A percentile compares a stretch with the other conserved stretches of the same genome.
These are phyloP conservation scores for Solenodon paradoxus DNA, from an alignment of 2,113 vertebrate genomes.

Conservation along the genomic window DNA sequence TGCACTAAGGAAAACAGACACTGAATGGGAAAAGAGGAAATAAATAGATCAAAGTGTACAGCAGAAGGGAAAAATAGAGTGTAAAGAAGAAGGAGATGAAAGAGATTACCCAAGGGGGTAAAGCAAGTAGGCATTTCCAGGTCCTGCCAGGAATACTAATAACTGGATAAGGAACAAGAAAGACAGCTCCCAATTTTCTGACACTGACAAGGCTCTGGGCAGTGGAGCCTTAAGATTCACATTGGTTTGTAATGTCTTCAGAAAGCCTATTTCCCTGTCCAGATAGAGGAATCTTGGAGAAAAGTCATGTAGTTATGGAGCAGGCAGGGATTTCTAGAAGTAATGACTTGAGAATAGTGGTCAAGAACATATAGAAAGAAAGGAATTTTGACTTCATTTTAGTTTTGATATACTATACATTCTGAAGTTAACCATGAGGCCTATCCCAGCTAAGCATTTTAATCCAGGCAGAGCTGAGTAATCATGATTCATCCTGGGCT, in stretches of 20 bases:
- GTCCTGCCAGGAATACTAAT: conserved; percentile 49
- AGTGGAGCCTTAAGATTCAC: not conserved
- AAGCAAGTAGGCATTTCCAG: not conserved
- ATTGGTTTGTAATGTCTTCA: not conserved
- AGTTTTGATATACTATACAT: not conserved
- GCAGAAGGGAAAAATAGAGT: not conserved
- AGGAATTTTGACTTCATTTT: not conserved
- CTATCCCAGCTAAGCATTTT: not conserved
- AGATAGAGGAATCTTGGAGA: not conserved
- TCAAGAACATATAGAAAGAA: not conserved
- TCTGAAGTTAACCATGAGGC: not conserved
- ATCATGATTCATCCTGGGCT: not conserved
- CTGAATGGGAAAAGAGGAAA: conserved; percentile 30
- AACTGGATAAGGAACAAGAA: conserved; percentile 12
- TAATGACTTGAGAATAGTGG: not conserved
- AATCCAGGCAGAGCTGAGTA: not conserved
- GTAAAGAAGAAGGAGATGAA: conserved; percentile 35
- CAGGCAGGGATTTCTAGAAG: not conserved
- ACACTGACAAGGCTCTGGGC: not conserved
- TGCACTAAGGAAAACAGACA: conserved; percentile 45
- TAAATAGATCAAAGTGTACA: conserved; percentile 35
- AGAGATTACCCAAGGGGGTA: conserved; percentile 31
- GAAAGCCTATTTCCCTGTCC: not conserved
- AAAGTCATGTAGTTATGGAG: not conserved
- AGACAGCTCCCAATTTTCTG: not conserved